These are phyloP conservation scores for Sinohyriopsis cumingii DNA, from an alignment of 2,888 invertebrate genomes.

Conservation along the genomic window DNA sequence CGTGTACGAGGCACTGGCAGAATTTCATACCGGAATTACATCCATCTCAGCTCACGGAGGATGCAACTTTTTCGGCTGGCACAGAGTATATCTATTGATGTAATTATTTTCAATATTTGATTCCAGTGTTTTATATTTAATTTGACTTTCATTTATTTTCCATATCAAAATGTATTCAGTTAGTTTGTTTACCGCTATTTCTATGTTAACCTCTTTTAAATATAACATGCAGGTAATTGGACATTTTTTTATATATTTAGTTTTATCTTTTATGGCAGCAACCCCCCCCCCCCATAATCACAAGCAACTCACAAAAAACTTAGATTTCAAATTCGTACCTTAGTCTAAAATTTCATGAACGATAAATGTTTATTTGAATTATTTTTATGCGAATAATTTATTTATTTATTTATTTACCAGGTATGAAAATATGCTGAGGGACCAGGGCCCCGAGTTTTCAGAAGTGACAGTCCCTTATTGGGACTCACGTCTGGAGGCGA, in stretches of 20 bases:
- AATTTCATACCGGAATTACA: conserved; percentile 50
- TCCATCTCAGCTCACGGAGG: conserved; percentile 56
- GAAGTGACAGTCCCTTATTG: conserved; percentile 55
- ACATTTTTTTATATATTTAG: too few species aligned
- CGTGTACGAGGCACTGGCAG: conserved; percentile 56
- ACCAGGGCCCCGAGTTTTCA: conserved; percentile 44
- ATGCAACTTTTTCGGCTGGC: conserved; percentile 59
- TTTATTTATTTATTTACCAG: conserved; percentile 26
- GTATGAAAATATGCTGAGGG: conserved; percentile 54
- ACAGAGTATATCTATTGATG: conserved; percentile 56
- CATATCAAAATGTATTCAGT: neutral
- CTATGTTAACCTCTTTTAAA: too few species aligned
- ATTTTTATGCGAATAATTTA: neutral
- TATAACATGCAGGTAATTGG: too few species aligned
- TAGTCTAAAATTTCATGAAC: too few species aligned
- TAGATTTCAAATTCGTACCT: too few species aligned
- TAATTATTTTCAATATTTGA: conserved; percentile 31
- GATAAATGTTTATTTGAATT: too few species aligned
- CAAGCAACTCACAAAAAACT: too few species aligned
- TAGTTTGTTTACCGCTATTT: neutral
- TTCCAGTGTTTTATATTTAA: neutral
- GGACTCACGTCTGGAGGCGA: conserved; percentile 51
- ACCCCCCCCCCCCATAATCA: too few species aligned
- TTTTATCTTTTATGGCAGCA: too few species aligned
- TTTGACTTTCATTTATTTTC: neutral